Evolutionary conservation across 2,888 invertebrate genomes (phyloP), one percentile per base, ranked within the genome.

Genomic region (Cephus sareptanus): DNA sequence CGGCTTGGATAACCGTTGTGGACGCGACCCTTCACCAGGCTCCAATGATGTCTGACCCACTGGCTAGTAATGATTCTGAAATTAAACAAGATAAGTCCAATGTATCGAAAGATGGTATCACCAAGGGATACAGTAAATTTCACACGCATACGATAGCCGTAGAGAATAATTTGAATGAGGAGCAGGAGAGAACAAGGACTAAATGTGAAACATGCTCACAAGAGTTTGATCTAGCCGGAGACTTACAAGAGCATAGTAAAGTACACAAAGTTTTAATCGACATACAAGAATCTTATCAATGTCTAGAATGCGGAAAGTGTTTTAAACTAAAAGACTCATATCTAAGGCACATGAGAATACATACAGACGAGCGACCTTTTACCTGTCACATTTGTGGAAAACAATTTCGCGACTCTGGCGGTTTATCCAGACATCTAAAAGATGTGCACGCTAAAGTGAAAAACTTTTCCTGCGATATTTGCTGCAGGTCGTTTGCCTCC

Each of bases 281-380:
- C 6, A 69, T 69, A 11, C 78, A 75, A 73, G 85, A 83, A 34
- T 76, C 92, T 0, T 92, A 92, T 23, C 89, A 90, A 4, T 94
- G 94, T 78, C 90, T 92, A 0, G 91, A 92, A 23, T 94, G 94
- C 83, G 92, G 92, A 76, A 92, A 92, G 83, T 90, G 88, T 1
- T 94, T 93, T 84, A 89, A 87, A 90, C 91, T 77, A 91, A 93
- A 88, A 92, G 93, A 89, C 91, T 93, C 91, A 87, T 92, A 87
- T 91, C 92, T 92, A 84, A 91, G 89, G 1, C 94, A 94, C 83
- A 87, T 92, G 89, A 91, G 92, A 79, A 91, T 91, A 70, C 92
- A 92, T 74, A 89, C 87, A 12, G 87, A 90, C 73, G 91, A 92
- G 76, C 86, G 90, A 9, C 91, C 92, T 0, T 92, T 89, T 75